Evolutionary conservation across 2,888 invertebrate genomes (phyloP).

Genomic region (Cataglyphis cursor): DNA sequence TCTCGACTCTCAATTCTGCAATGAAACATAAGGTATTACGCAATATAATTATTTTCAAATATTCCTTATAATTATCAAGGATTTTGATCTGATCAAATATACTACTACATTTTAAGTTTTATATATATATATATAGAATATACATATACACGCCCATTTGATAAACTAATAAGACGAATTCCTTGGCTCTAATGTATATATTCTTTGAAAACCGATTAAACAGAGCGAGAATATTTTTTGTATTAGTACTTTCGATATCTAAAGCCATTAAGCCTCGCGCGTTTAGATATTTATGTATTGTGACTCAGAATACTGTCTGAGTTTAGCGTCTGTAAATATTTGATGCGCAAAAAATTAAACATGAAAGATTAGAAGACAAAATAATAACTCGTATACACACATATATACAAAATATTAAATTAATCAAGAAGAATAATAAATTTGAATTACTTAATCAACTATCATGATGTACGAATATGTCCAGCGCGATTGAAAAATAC

Average conservation of each 20-base stretch:
- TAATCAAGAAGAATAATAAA: neutral
- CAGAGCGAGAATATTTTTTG: neutral
- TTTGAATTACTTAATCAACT: neutral
- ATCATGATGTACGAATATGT: neutral
- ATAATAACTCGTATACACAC: neutral
- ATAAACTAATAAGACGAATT: neutral
- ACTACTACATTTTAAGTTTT: neutral
- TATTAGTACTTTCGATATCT: neutral
- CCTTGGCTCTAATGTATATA: neutral
- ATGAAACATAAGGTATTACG: neutral
- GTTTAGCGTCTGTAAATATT: neutral
- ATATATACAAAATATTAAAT: neutral
- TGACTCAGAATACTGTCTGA: neutral
- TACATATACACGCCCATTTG: neutral
- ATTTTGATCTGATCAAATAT: constrained; percentile 30
- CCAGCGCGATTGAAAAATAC: too few species aligned
- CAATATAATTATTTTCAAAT: neutral
- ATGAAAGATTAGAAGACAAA: neutral
- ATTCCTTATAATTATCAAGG: neutral
- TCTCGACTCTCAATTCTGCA: neutral
- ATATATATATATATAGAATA: neutral
- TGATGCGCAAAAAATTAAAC: neutral
- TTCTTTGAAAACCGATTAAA: neutral
- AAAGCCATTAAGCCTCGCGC: neutral
- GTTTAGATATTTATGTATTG: neutral